Percentiles rank a stretch among this genome's conserved stretches.
phyloP scores from a whole-genome alignment of 2,113 vertebrate species.

The Lagopus muta region DNA sequence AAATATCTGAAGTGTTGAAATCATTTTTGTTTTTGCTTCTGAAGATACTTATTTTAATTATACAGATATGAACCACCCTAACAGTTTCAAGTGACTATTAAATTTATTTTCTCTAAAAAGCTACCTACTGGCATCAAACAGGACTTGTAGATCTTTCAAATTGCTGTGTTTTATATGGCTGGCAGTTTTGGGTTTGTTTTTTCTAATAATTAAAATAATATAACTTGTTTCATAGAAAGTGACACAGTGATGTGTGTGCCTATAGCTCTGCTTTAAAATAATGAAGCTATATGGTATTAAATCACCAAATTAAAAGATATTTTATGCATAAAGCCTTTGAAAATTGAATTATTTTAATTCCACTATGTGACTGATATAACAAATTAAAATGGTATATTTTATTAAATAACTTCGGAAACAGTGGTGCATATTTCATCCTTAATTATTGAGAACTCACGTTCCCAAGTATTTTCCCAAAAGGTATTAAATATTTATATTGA shows the following conservation, averaged over 20 bases:
- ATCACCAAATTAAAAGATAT: slow-evolving; percentile 20
- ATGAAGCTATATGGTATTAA: neutral
- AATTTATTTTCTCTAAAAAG: no score
- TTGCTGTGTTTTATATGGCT: neutral
- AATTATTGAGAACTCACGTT: slow-evolving; percentile 32
- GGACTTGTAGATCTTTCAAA: neutral
- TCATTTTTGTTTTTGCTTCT: neutral
- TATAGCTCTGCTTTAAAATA: neutral
- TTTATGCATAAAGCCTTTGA: slow-evolving; percentile 1
- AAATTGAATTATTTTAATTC: slow-evolving; percentile 40
- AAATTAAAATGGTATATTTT: slow-evolving; percentile 44
- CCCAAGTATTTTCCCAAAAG: slow-evolving; percentile 40
- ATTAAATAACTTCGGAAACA: slow-evolving; percentile 29
- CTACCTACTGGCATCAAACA: neutral
- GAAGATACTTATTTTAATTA: neutral
- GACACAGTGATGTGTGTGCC: neutral
- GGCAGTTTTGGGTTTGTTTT: neutral
- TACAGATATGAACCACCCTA: neutral
- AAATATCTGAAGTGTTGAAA: neutral
- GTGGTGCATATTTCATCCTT: neutral
- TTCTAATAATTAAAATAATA: neutral
- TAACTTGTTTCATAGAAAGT: neutral
- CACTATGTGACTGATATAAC: neutral
- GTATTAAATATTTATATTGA: neutral
- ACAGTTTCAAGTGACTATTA: neutral